Conservation (phyloP, 2,888 invertebrate genomes). For the Tolmerus cingulatus region DNA sequence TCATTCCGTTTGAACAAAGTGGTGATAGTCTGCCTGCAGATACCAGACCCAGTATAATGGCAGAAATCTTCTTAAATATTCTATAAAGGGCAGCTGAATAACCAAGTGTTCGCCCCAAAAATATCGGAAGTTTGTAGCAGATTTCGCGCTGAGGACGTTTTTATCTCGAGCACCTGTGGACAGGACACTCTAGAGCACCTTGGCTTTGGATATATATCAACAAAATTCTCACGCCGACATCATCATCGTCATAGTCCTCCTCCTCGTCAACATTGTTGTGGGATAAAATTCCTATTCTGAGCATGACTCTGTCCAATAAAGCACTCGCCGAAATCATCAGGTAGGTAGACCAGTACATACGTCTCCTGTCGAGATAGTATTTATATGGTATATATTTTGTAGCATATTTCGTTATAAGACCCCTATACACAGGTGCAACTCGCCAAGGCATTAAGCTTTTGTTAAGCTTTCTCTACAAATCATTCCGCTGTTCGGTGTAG, state of each 20-base stretch:
- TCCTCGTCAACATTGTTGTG: slow-evolving; percentile 39
- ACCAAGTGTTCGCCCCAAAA: neutral
- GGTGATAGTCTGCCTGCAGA: neutral
- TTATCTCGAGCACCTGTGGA: slow-evolving; percentile 11
- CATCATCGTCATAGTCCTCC: slow-evolving; percentile 9
- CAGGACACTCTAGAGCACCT: neutral
- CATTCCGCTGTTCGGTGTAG: neutral
- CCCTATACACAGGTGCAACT: neutral
- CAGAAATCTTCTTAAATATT: slow-evolving; percentile 8
- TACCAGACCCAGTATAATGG: neutral
- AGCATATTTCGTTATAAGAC: neutral
- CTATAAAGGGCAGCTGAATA: neutral
- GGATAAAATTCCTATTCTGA: slow-evolving; percentile 45
- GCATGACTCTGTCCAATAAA: slow-evolving; percentile 44
- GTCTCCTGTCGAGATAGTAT: neutral
- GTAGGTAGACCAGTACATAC: slow-evolving; percentile 40
- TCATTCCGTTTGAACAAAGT: slow-evolving; percentile 3
- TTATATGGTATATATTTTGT: neutral
- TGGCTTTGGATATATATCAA: neutral
- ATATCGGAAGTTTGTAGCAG: neutral
- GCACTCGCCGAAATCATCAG: slow-evolving; percentile 46
- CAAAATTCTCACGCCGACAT: neutral
- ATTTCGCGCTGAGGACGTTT: neutral
- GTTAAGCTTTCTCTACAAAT: slow-evolving; percentile 20
- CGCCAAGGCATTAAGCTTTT: slow-evolving; percentile 2